These are phyloP conservation scores for Cyrtodaria siliqua DNA, from an alignment of 2,888 invertebrate species.

Conservation along the genomic window DNA sequence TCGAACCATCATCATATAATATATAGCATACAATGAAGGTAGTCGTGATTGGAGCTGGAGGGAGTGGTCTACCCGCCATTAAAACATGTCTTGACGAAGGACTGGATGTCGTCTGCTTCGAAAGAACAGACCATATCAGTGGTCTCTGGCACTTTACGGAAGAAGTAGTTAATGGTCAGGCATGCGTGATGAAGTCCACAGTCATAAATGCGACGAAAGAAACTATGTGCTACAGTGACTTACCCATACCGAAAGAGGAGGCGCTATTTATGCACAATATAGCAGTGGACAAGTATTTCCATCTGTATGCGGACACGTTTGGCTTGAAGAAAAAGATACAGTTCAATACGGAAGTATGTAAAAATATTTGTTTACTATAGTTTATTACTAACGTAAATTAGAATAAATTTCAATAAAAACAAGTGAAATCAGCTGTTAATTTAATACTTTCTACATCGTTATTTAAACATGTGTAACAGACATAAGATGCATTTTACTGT, in stretches of 20 bases:
- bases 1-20: too few species aligned
- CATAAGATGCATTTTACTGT: too few species aligned
- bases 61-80: slow-evolving; percentile 79
- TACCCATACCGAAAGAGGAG: slow-evolving; percentile 83
- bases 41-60: slow-evolving; percentile 79
- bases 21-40: too few species aligned
- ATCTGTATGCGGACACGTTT: slow-evolving; percentile 83
- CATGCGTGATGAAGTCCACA: slow-evolving; percentile 82
- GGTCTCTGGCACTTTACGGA: slow-evolving; percentile 83
- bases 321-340: slow-evolving; percentile 77
- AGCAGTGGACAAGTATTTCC: slow-evolving; percentile 81
- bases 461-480: too few species aligned
- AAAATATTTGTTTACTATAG: too few species aligned
- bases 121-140: slow-evolving; percentile 78
- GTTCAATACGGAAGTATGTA: slow-evolving; percentile 79
- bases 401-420: too few species aligned
- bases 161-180: slow-evolving; percentile 70
- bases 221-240: slow-evolving; percentile 85
- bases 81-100: slow-evolving; percentile 82
- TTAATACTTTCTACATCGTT: too few species aligned
- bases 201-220: slow-evolving; percentile 84
- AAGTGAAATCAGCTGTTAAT: too few species aligned
- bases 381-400: too few species aligned
- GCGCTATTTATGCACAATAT: slow-evolving; percentile 85
- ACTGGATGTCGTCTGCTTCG: slow-evolving; percentile 80